A percentile compares a stretch with the other conserved stretches of the same genome.
Evolutionary conservation across 2,797 vertebrate genomes (phyloP).

Genomic region (Sebastes itinus): DNA sequence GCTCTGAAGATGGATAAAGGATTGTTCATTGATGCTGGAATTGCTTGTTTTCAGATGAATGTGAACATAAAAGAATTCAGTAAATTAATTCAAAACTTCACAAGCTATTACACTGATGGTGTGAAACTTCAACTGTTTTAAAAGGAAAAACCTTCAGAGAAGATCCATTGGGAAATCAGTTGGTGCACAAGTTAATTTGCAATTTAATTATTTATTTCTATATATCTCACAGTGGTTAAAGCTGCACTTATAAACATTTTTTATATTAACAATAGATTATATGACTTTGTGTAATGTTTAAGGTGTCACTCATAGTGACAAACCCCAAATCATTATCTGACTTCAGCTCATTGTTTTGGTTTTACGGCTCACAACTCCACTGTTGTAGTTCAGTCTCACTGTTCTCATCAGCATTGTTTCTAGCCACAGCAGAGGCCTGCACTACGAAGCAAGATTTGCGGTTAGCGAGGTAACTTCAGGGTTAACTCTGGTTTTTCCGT

Average conservation of each 20-base stretch:
- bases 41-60: conserved; percentile 35
- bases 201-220: neutral
- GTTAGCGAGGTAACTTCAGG: too few species aligned
- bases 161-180: neutral
- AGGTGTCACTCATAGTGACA: neutral
- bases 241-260: neutral
- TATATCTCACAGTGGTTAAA: neutral
- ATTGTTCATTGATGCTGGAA: conserved; percentile 12
- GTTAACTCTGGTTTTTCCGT: too few species aligned
- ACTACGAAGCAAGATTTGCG: too few species aligned
- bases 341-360: neutral
- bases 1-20: conserved; percentile 22
- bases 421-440: too few species aligned
- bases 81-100: neutral
- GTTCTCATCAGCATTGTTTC: neutral
- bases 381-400: neutral
- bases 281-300: neutral
- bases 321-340: neutral
- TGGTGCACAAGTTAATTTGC: neutral
- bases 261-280: neutral
- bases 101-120: neutral
- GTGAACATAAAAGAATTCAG: conserved; percentile 13
- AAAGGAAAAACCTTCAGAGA: neutral
- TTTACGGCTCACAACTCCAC: neutral
- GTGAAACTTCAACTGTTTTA: neutral